These are phyloP conservation scores for Frankliniella intonsa DNA, from an alignment of 2,888 invertebrate species.

Conservation along the genomic window DNA sequence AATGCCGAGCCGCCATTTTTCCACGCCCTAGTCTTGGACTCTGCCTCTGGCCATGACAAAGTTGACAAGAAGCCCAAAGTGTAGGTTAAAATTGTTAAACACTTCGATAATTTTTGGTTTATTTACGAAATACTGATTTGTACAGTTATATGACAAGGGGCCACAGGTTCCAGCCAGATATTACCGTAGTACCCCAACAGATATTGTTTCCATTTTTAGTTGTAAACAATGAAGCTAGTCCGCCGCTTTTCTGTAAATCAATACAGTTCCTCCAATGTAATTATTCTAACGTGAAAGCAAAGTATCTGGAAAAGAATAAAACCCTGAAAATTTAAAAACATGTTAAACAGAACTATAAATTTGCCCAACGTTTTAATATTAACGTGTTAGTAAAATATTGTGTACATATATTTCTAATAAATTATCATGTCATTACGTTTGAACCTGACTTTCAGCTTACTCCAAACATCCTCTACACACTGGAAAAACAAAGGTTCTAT, in stretches of 20 bases:
- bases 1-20: not conserved
- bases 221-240: conserved; percentile 13
- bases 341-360: not conserved
- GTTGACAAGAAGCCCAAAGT: not conserved
- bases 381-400: not conserved
- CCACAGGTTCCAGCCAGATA: too few relatives aligned
- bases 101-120: not conserved
- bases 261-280: not conserved
- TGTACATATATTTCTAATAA: conserved; percentile 25
- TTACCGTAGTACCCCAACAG: not conserved
- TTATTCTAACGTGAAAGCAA: too few relatives aligned
- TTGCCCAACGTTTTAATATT: not conserved
- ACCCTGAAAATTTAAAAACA: too few relatives aligned
- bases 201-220: not conserved
- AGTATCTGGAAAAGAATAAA: too few relatives aligned
- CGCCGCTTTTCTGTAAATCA: not conserved
- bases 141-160: not conserved
- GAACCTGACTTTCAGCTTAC: not conserved
- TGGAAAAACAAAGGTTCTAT: not conserved
- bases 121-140: not conserved
- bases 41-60: not conserved
- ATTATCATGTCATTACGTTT: not conserved
- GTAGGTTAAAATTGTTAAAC: not conserved
- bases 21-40: not conserved
- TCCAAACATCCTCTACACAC: not conserved